Conservation (phyloP, 2,113 vertebrate genomes). For the Steatornis caripensis region DNA sequence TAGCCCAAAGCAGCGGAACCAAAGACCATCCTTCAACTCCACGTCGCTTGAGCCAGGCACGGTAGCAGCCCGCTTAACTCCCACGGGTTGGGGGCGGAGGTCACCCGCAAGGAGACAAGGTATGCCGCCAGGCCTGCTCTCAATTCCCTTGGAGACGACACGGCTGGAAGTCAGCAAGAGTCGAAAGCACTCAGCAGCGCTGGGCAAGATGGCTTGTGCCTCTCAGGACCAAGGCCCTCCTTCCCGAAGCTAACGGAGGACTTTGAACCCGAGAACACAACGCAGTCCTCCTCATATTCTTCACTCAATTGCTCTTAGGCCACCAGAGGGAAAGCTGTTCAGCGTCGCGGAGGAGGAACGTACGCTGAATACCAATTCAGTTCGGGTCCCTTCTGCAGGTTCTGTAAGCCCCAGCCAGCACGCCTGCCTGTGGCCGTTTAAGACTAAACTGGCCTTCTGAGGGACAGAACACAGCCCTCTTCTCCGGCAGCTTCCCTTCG, state of each 20-base stretch:
- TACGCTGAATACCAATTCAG: neutral
- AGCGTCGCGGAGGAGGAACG: rapidly evolving
- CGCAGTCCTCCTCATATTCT: neutral
- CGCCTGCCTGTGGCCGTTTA: neutral
- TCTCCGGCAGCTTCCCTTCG: neutral
- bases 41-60: neutral
- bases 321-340: neutral
- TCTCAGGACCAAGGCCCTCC: too few species aligned
- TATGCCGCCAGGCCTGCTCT: neutral
- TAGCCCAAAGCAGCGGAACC: neutral
- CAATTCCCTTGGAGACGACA: neutral
- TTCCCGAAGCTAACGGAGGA: neutral
- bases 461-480: neutral
- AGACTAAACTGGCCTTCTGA: neutral
- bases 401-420: neutral
- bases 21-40: neutral
- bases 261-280: neutral
- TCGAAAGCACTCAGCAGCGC: neutral
- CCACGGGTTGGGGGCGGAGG: neutral
- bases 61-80: neutral
- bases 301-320: neutral
- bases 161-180: neutral
- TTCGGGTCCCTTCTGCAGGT: neutral
- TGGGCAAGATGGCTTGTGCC: neutral
- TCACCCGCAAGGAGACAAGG: neutral